A percentile compares a stretch with the other conserved stretches of the same genome.
phyloP scores from a whole-genome alignment of 2,113 vertebrate genomes.

The Psittacula cyanocephala region DNA sequence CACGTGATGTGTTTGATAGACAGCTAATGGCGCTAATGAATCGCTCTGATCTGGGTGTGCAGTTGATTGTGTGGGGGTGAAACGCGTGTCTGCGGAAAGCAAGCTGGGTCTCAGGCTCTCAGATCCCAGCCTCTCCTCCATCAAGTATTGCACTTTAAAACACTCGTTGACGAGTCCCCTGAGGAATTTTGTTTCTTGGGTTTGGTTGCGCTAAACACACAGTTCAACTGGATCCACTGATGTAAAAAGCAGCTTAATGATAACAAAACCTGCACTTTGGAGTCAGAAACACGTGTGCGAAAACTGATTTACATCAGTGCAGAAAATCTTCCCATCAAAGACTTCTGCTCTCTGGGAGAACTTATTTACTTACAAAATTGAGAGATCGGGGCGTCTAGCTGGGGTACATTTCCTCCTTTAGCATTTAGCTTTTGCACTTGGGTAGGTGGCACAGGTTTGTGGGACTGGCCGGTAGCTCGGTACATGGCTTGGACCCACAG shows the following conservation, averaged over 20 bases:
- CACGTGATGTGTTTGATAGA: slow-evolving; percentile 39
- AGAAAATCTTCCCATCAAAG: slow-evolving; percentile 43
- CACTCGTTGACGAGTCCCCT: slow-evolving; percentile 27
- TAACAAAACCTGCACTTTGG: slow-evolving; percentile 5
- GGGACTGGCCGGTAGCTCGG: slow-evolving; percentile 95
- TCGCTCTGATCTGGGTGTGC: slow-evolving; percentile 21
- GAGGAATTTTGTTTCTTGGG: slow-evolving; percentile 22
- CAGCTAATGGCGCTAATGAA: slow-evolving; percentile 64
- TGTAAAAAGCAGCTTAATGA: slow-evolving; percentile 39
- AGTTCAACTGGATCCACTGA: slow-evolving; percentile 39
- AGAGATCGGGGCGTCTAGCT: slow-evolving; percentile 96
- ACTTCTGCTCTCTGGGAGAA: slow-evolving; percentile 40
- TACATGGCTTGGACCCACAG: slow-evolving; percentile 99
- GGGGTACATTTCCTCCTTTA: slow-evolving; percentile 90
- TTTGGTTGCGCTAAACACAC: slow-evolving; percentile 24
- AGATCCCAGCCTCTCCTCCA: slow-evolving; percentile 31
- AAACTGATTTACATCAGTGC: slow-evolving; percentile 33
- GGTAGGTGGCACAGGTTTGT: slow-evolving; percentile 96
- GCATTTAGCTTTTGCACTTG: slow-evolving; percentile 99
- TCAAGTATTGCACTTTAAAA: slow-evolving; percentile 86
- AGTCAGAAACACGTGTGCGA: background rate
- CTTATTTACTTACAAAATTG: slow-evolving; percentile 96
- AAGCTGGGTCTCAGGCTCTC: background rate
- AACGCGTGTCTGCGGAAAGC: background rate
- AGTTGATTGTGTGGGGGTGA: slow-evolving; percentile 6